phyloP scores from a whole-genome alignment of 2,113 vertebrate genomes.

The Thunnus thynnus region DNA sequence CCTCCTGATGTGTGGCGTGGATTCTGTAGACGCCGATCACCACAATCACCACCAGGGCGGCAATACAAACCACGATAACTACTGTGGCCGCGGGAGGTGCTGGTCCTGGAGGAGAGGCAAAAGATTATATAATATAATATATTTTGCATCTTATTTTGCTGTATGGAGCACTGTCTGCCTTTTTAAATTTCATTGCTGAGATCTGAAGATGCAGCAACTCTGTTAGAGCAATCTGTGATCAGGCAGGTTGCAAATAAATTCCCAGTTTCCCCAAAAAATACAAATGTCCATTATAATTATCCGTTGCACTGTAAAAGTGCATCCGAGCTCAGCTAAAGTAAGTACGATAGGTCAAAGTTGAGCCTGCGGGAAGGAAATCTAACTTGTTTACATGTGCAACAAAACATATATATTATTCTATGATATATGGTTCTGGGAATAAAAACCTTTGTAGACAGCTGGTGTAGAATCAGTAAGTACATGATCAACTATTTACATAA shows the following conservation, averaged over 20 bases:
- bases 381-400: neutral
- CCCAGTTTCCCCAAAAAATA: neutral
- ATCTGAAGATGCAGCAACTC: too few relatives aligned
- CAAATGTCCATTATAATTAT: neutral
- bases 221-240: neutral
- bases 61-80: constrained; percentile 91
- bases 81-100: constrained; percentile 88
- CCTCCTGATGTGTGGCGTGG: constrained; percentile 86
- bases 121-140: neutral
- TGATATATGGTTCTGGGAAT: neutral
- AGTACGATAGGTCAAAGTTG: neutral
- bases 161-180: too few relatives aligned
- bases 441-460: neutral
- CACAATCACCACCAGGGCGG: constrained; percentile 90
- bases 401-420: too few relatives aligned
- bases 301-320: neutral
- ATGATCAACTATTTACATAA: neutral
- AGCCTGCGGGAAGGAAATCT: neutral
- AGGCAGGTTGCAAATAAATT: neutral
- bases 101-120: constrained; percentile 68
- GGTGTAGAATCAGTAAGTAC: too few relatives aligned
- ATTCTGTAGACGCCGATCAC: constrained; percentile 92
- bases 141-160: too few relatives aligned
- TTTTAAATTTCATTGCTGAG: too few relatives aligned
- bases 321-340: neutral